A percentile compares a stretch with the other conserved stretches of the same genome.
Conservation (phyloP, 2,113 vertebrate species). For the Oceanites oceanicus region DNA sequence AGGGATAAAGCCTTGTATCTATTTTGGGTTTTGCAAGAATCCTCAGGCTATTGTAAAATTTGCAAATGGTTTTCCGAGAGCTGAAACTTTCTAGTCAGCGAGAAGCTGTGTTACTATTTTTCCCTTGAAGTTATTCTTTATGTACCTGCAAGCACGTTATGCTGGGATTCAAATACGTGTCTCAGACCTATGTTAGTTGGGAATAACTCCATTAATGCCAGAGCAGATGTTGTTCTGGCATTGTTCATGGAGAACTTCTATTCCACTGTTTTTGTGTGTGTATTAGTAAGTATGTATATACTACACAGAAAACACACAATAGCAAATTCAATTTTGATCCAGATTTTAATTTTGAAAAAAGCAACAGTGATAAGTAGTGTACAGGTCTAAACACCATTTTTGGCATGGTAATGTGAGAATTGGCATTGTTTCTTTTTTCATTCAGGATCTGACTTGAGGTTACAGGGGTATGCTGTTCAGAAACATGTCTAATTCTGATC, state of each 20-base stretch:
- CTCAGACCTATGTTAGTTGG: background rate
- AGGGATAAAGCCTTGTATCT: background rate
- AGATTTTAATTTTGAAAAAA: background rate
- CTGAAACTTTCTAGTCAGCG: background rate
- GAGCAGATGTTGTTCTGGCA: background rate
- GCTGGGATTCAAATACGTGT: background rate
- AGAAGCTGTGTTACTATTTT: background rate
- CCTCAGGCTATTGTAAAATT: background rate
- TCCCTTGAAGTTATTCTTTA: background rate
- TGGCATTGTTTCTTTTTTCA: background rate
- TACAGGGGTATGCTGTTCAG: background rate
- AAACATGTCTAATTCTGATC: background rate
- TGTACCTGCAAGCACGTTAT: background rate
- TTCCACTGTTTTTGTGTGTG: background rate
- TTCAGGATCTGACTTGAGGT: background rate
- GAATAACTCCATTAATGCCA: background rate
- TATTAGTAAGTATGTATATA: background rate
- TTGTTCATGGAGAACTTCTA: background rate
- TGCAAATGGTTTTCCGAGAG: background rate
- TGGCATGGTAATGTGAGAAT: background rate
- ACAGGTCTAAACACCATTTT: background rate
- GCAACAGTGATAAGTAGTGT: rapidly evolving
- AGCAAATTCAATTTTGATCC: background rate
- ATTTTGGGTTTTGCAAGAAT: background rate
- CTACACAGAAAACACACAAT: background rate